These are phyloP conservation scores for Mesorhabditis sp. DNA, from an alignment of 2,888 invertebrate genomes.

Conservation along the genomic window DNA sequence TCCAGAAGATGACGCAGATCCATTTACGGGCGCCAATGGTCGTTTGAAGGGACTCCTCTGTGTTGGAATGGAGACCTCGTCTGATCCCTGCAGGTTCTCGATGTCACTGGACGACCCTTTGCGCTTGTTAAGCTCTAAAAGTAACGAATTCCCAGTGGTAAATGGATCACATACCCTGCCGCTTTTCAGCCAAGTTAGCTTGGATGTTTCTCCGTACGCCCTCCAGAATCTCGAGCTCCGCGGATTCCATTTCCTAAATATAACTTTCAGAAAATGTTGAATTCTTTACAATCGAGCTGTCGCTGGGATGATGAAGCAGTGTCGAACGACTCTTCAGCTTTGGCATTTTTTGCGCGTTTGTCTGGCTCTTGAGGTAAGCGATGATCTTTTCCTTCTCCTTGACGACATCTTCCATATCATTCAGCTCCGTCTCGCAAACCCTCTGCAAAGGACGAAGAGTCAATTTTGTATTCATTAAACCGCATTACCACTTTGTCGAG, in stretches of 20 bases:
- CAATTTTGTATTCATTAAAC: no score
- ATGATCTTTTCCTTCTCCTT: constrained; percentile 32
- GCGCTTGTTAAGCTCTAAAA: no score
- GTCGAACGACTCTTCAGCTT: not conserved
- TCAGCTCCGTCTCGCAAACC: constrained; percentile 19
- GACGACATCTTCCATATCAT: constrained; percentile 22
- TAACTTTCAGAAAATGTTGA: not conserved
- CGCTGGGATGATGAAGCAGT: constrained; percentile 1
- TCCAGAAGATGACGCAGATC: no score
- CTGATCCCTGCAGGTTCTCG: no score
- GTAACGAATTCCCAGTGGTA: no score
- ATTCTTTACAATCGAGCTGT: not conserved
- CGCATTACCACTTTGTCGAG: no score
- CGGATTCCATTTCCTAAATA: not conserved
- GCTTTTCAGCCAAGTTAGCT: constrained; percentile 15
- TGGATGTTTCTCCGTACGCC: constrained; percentile 14
- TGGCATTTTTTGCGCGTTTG: constrained; percentile 4
- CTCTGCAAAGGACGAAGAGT: constrained; percentile 10
- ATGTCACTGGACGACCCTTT: no score
- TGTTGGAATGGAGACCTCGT: no score
- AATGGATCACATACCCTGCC: constrained; percentile 12
- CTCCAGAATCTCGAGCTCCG: constrained; percentile 16
- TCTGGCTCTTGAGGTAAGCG: constrained; percentile 13
- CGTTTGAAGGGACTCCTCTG: no score
- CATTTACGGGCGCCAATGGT: no score